Evolutionary conservation across 2,113 vertebrate species (phyloP).

Genomic region (Puma concolor): DNA sequence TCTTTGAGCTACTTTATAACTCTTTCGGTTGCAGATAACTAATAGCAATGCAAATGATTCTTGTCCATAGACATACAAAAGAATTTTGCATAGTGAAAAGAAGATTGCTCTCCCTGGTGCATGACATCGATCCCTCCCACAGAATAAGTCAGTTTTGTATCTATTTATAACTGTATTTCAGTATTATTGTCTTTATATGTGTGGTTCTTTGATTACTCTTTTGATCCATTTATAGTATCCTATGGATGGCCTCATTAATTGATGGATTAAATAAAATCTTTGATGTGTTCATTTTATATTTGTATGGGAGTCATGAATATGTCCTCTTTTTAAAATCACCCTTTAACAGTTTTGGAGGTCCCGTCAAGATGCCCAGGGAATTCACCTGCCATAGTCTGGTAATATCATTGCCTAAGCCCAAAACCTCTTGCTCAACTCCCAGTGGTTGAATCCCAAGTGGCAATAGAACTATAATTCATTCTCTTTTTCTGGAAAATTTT

Average conservation of each 20-base stretch:
- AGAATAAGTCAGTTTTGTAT: not conserved
- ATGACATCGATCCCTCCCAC: not conserved
- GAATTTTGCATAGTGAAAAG: slow-evolving; percentile 21
- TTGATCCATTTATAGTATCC: not conserved
- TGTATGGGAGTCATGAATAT: not conserved
- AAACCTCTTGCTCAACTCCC: not conserved
- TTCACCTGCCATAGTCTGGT: not conserved
- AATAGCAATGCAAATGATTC: not conserved
- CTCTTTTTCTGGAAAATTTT: not conserved
- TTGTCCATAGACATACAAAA: not conserved
- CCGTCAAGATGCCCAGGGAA: not conserved
- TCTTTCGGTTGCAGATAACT: not conserved
- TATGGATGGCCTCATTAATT: not conserved
- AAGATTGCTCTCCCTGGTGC: not conserved
- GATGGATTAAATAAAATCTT: not conserved
- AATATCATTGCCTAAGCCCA: not conserved
- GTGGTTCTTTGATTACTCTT: not conserved
- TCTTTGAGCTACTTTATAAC: slow-evolving; percentile 1
- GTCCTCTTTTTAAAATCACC: not conserved
- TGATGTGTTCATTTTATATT: not conserved
- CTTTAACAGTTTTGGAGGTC: not conserved
- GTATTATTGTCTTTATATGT: not conserved
- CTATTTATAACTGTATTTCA: slow-evolving; percentile 8
- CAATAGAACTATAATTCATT: not conserved
- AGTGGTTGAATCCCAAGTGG: not conserved